These are phyloP conservation scores for Aphelenchoides besseyi DNA, from an alignment of 1,140 invertebrate genomes.

Conservation along the genomic window DNA sequence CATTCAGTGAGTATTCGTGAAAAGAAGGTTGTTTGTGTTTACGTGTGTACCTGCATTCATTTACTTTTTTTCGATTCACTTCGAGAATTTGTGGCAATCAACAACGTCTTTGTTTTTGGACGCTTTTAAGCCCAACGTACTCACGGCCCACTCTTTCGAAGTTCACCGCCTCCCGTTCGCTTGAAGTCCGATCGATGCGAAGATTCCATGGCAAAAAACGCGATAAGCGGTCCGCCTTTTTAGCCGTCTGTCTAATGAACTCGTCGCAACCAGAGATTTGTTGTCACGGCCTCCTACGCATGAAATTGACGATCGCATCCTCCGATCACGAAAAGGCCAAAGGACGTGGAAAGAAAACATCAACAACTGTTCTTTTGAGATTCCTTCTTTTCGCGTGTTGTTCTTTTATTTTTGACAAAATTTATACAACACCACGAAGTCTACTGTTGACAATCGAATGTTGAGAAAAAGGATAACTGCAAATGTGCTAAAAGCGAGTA, in stretches of 20 bases:
- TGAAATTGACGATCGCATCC: neutral
- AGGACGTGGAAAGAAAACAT: slow-evolving; percentile 3
- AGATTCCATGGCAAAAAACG: neutral
- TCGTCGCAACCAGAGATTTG: neutral
- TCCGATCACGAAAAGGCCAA: neutral
- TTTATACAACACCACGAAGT: no score
- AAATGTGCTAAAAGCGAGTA: neutral
- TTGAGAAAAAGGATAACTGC: no score
- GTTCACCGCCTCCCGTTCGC: neutral
- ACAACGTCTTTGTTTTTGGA: neutral
- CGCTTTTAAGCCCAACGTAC: neutral
- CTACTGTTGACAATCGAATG: no score
- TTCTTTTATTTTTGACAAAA: no score
- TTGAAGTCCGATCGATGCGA: neutral
- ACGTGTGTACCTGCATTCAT: slow-evolving; percentile 1
- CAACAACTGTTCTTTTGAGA: neutral
- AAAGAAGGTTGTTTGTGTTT: neutral
- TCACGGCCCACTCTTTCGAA: neutral
- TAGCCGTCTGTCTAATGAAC: neutral
- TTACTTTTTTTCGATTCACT: neutral
- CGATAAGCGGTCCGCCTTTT: neutral
- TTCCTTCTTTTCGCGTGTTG: neutral
- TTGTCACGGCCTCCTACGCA: neutral
- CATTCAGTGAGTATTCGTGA: no score
- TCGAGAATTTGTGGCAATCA: neutral